Conservation (phyloP, 2,797 vertebrate genomes). For the Hippoglossus hippoglossus region DNA sequence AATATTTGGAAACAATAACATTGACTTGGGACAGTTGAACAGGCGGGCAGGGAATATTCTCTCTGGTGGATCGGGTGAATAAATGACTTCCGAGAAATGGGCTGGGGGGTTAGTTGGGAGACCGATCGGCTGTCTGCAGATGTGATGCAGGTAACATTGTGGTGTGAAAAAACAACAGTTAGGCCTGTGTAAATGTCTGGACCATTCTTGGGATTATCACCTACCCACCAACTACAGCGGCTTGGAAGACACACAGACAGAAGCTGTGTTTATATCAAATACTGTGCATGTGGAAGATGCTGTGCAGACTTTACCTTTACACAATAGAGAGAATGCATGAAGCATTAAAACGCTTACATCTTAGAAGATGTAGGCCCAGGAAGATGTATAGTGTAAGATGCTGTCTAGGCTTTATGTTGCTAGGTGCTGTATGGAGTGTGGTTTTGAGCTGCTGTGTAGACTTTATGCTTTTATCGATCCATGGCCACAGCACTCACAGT, state of each 20-base stretch:
- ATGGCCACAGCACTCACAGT: conserved; percentile 74
- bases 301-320: neutral
- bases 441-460: conserved; percentile 63
- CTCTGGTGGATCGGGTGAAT: conserved; percentile 49
- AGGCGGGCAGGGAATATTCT: conserved; percentile 34
- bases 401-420: conserved; percentile 40
- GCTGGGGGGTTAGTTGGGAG: conserved; percentile 60
- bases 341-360: conserved; percentile 13
- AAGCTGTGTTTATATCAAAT: conserved; percentile 53
- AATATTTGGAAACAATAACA: conserved; percentile 52
- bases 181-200: conserved; percentile 83
- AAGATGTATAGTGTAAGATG: conserved; percentile 12
- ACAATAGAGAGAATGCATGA: conserved; percentile 18
- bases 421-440: conserved; percentile 44
- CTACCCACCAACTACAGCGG: conserved; percentile 76
- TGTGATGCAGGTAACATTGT: conserved; percentile 84
- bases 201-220: conserved; percentile 80
- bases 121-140: conserved; percentile 74
- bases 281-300: conserved; percentile 17
- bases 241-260: conserved; percentile 49
- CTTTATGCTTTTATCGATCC: conserved; percentile 73
- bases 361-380: conserved; percentile 36
- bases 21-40: conserved; percentile 41
- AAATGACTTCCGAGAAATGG: conserved; percentile 55
- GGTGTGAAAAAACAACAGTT: conserved; percentile 85